A percentile compares a stretch with the other conserved stretches of the same genome.
These are phyloP conservation scores for Morpho achilles DNA, from an alignment of 2,888 invertebrate species.

Conservation along the genomic window DNA sequence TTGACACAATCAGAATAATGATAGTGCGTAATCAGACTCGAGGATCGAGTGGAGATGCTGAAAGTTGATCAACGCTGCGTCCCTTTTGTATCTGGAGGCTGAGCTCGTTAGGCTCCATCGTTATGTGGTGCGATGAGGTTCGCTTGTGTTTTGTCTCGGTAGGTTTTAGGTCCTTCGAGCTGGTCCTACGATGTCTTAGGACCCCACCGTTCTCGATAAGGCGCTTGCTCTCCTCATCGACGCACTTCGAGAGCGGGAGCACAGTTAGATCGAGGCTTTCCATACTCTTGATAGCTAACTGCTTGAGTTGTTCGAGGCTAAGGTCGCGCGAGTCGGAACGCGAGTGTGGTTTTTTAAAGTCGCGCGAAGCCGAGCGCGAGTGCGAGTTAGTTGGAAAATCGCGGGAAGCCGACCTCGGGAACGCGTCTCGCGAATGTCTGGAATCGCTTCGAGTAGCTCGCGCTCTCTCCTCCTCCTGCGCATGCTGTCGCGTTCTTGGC, in stretches of 20 bases:
- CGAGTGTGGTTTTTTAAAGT: constrained; percentile 62
- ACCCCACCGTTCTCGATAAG: constrained; percentile 61
- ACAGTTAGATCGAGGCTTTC: constrained; percentile 65
- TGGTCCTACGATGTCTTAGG: constrained; percentile 80
- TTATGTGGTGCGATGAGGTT: constrained; percentile 70
- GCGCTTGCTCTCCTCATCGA: constrained; percentile 70
- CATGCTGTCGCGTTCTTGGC: constrained; percentile 71
- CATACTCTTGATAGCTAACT: constrained; percentile 68
- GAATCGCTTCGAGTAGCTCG: constrained; percentile 41
- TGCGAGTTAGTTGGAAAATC: constrained; percentile 37
- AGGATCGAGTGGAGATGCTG: constrained; percentile 47
- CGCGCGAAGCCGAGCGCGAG: constrained; percentile 46
- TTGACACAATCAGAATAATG: constrained; percentile 10
- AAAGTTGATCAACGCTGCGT: constrained; percentile 65
- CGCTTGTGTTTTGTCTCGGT: constrained; percentile 62
- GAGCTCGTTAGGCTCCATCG: constrained; percentile 62
- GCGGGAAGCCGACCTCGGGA: constrained; percentile 43
- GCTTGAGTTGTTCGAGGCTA: constrained; percentile 66
- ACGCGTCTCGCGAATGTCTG: constrained; percentile 38
- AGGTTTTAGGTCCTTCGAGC: constrained; percentile 75
- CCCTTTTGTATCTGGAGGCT: constrained; percentile 60
- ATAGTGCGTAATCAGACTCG: constrained; percentile 37
- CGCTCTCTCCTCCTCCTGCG: constrained; percentile 55
- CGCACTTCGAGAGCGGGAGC: constrained; percentile 55
- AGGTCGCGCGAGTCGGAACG: constrained; percentile 75